These are phyloP conservation scores for Ommatoiulus sabulosus DNA, from an alignment of 2,888 invertebrate species.

Conservation along the genomic window DNA sequence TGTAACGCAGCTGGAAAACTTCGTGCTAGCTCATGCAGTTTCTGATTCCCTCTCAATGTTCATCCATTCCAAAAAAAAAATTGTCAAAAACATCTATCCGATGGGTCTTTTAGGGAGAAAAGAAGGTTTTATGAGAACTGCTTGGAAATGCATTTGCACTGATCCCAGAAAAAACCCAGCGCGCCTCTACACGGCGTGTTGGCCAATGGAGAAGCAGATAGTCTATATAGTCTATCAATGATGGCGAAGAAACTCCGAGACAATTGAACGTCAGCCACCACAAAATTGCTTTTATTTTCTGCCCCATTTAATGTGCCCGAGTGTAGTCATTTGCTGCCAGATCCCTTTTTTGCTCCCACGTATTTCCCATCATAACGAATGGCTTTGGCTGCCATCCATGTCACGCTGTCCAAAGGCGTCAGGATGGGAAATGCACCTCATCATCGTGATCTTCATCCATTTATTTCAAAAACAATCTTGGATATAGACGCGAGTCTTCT, in stretches of 20 bases:
- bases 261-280: slow-evolving; percentile 50
- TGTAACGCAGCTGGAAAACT: too few relatives aligned
- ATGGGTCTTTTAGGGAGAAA: neutral
- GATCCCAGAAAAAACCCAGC: neutral
- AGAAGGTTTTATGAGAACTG: neutral
- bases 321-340: slow-evolving; percentile 50
- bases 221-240: neutral
- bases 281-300: slow-evolving; percentile 56
- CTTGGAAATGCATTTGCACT: slow-evolving; percentile 13
- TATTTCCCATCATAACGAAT: slow-evolving; percentile 44
- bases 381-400: slow-evolving; percentile 48
- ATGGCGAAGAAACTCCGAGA: slow-evolving; percentile 40
- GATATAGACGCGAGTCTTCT: neutral
- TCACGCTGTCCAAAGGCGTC: slow-evolving; percentile 35
- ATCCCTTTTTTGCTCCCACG: slow-evolving; percentile 31
- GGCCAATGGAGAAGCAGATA: neutral
- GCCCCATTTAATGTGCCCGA: slow-evolving; percentile 51
- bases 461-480: slow-evolving; percentile 44
- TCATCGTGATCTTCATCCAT: slow-evolving; percentile 30
- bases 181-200: neutral
- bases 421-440: slow-evolving; percentile 3
- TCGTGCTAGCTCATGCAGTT: neutral
- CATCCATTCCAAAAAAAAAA: neutral
- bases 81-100: neutral
- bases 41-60: neutral